Base-by-base conservation (phyloP, 2,797 vertebrate genomes). In the Lacerta agilis region DNA sequence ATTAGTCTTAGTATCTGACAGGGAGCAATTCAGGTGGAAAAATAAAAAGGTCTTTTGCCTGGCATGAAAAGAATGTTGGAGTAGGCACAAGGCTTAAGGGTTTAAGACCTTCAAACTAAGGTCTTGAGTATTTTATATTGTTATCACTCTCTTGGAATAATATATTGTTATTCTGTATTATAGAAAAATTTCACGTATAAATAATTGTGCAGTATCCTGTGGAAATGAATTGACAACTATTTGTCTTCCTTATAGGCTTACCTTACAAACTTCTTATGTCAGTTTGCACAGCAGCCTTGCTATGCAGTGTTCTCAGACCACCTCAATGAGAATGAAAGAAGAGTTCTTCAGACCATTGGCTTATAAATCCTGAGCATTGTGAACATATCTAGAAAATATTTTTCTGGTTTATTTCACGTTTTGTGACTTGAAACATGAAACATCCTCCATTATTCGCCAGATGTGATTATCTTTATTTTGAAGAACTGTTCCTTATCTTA, bases 201-300 rank as follows among this genome's bases (percentile, higher is more conserved):
- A 3, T 38, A 87, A 27, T 27, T 73, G 23, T 83, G 43, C 33
- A 79, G 11, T 58, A 58, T 58, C n/a, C 33, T 36, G 15, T 71
- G 8, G 79, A 23, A 0, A 0, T 67, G 86, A 49, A 83, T 85
- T 94, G 61, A 95, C 11, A 67, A 11, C 85, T 71, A 91, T 86
- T 33, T 93, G 29, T 93, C 23, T 91, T 86, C 80, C 86, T 89
- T 85, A 5, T 96, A 99, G 99, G 98, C 98, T 3, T 99, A 99
- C 95, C 98, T 99, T 94, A 99, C 99, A 0, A 98, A 99, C 89
- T 99, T 99, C 97, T 97, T 99, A 92, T 98, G 98, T 66, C 99
- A 99, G 97, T 99, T 99, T 91, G 98, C 99, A 33, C 99, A 99
- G 97, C 99, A 99, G 94, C 98, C 99, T 0, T 99, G 98, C 96